These are phyloP conservation scores for Amphiura filiformis DNA, from an alignment of 35 echinoderm and acorn worm genomes.

Conservation along the genomic window DNA sequence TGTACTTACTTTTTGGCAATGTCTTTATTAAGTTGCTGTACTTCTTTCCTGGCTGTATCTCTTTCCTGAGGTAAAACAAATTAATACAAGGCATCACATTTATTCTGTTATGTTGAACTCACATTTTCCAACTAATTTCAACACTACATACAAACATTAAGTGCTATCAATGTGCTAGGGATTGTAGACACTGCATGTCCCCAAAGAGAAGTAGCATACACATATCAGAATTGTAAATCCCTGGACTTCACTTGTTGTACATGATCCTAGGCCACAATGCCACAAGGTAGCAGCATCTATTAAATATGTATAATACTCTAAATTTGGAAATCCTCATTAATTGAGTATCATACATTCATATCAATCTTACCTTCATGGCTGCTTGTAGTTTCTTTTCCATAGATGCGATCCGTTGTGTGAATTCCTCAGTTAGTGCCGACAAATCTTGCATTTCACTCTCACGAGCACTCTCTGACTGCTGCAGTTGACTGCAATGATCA, in stretches of 20 bases:
- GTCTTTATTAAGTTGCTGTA: slow-evolving; percentile 57
- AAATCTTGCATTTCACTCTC: slow-evolving; percentile 73
- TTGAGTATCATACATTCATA: too few relatives aligned
- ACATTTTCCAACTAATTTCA: background rate
- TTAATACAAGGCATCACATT: background rate
- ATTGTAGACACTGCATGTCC: too few relatives aligned
- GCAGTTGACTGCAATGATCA: slow-evolving; percentile 50
- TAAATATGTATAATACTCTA: too few relatives aligned
- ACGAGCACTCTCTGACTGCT: slow-evolving; percentile 51
- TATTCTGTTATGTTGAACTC: background rate
- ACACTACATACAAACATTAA: background rate
- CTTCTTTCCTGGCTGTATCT: slow-evolving; percentile 76
- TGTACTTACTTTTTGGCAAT: slow-evolving; percentile 57
- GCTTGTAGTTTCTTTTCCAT: slow-evolving; percentile 94
- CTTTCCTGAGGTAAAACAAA: slow-evolving; percentile 68
- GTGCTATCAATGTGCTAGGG: background rate
- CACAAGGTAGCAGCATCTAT: too few relatives aligned
- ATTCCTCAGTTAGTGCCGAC: slow-evolving; percentile 74
- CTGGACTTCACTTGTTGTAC: too few relatives aligned
- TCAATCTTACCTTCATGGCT: slow-evolving; percentile 57
- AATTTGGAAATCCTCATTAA: too few relatives aligned
- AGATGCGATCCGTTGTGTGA: slow-evolving; percentile 71
- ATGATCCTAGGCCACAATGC: too few relatives aligned
- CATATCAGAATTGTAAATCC: too few relatives aligned
- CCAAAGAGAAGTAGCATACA: too few relatives aligned